phyloP scores from a whole-genome alignment of 2,797 vertebrate species.

The Dicrostonyx torquatus region DNA sequence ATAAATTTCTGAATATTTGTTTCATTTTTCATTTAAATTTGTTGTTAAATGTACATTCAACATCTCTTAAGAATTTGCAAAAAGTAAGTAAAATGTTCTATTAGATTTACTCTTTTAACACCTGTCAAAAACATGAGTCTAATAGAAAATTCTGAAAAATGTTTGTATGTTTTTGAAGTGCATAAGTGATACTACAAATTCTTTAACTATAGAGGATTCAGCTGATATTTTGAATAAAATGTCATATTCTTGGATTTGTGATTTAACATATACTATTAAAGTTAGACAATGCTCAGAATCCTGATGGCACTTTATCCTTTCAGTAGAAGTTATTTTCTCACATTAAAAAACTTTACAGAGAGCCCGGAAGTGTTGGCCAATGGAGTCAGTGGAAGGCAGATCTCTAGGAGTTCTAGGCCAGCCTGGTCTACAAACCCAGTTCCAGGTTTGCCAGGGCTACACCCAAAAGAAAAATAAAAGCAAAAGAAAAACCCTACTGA shows the following conservation, averaged over 20 bases:
- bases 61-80: conserved; percentile 41
- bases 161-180: background rate
- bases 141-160: conserved; percentile 53
- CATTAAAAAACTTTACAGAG: conserved; percentile 66
- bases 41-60: background rate
- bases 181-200: conserved; percentile 6
- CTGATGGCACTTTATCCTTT: conserved; percentile 29
- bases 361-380: background rate
- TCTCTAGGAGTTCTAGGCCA: background rate
- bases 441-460: background rate
- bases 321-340: conserved; percentile 56
- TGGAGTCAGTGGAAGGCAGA: background rate
- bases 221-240: conserved; percentile 44
- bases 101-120: conserved; percentile 39
- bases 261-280: conserved; percentile 38
- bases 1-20: conserved; percentile 51
- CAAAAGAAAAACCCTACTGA: conserved; percentile 58
- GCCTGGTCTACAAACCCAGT: background rate
- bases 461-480: background rate
- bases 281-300: conserved; percentile 44
- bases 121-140: background rate
- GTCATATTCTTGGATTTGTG: background rate
- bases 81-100: conserved; percentile 30
- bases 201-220: conserved; percentile 20
- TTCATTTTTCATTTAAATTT: conserved; percentile 44